Evolutionary conservation across 2,888 invertebrate species (phyloP).

Genomic region (Scaptomyza polygonia): DNA sequence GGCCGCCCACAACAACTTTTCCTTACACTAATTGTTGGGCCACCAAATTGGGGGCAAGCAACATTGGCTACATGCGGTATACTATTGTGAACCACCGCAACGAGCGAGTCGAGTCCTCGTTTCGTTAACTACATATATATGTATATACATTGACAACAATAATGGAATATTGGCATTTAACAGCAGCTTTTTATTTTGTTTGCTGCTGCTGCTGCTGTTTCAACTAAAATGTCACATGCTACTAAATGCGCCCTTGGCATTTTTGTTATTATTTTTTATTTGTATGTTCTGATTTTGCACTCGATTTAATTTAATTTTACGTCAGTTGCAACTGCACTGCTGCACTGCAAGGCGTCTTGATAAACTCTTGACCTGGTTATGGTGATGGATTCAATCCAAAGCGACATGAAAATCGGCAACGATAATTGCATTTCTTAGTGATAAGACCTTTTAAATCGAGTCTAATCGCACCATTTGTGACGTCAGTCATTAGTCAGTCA

Average conservation of each 20-base stretch:
- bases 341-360: conserved; percentile 22
- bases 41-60: conserved; percentile 17
- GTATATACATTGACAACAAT: conserved; percentile 1
- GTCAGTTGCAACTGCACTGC: conserved; percentile 8
- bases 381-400: not conserved
- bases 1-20: conserved; percentile 65
- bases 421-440: conserved; percentile 7
- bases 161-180: conserved; percentile 17
- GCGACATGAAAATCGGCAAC: not conserved
- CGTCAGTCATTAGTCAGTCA: conserved; percentile 9
- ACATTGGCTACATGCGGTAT: not conserved
- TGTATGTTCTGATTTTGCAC: conserved; percentile 6
- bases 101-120: conserved; percentile 3
- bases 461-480: conserved; percentile 20
- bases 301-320: conserved; percentile 15
- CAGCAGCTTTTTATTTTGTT: conserved; percentile 3
- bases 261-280: not conserved
- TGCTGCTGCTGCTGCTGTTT: conserved; percentile 5
- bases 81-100: conserved; percentile 6
- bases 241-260: too few species aligned
- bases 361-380: conserved; percentile 47
- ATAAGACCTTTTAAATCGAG: conserved; percentile 14
- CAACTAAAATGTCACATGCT: too few species aligned
- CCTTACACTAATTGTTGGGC: conserved; percentile 62
- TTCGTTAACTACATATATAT: too few species aligned